Base-by-base conservation (phyloP, 2,888 invertebrate genomes). In the Apotomis betuletana region DNA sequence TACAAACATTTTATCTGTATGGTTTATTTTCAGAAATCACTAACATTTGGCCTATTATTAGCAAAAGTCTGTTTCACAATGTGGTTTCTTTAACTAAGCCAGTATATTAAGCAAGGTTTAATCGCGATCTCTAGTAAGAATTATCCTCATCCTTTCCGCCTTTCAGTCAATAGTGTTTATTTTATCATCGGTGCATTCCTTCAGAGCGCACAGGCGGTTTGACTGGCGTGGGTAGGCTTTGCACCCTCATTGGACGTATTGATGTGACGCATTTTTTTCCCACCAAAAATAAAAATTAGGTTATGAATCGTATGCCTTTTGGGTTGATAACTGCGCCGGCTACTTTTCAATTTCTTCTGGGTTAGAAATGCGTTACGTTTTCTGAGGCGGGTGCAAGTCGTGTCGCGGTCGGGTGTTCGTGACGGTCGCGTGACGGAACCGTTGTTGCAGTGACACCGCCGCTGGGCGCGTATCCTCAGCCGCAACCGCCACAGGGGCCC, bases 381-480 rank as follows among this genome's bases (percentile, higher is more conserved):
- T 49, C 9, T 49, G 49, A 49, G 49, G 8, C 9, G 9, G 5
- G 36, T 27, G 44, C 27, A 46, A 61, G 71, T 55, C 67, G 61
- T 27, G 52, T 74, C 68, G 70, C 52, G 75, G 68, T 64, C 74
- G 73, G 72, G 68, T 44, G 69, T 74, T 74, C 74, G 73, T 72
- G 73, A 51, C 73, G 77, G 75, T 75, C 61, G 77, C 74, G 58
- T 87, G 74, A 89, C 76, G 74, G 75, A 46, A 44, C 58, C 54
- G 86, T 92, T 90, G 92, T 93, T 94, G 78, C 93, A 93, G 93
- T 94, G 80, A 93, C 93, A 3, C 94, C 92, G 72, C 94, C 94
- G 74, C 89, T 94, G 69, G 93, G 93, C 80, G 94, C 95, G 74
- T 94, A 94, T 85, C 95, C 94, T 68, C 94, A 94, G 76, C 95